These are phyloP conservation scores for Conus canariensis DNA, from an alignment of 2,888 invertebrate species.

Conservation along the genomic window DNA sequence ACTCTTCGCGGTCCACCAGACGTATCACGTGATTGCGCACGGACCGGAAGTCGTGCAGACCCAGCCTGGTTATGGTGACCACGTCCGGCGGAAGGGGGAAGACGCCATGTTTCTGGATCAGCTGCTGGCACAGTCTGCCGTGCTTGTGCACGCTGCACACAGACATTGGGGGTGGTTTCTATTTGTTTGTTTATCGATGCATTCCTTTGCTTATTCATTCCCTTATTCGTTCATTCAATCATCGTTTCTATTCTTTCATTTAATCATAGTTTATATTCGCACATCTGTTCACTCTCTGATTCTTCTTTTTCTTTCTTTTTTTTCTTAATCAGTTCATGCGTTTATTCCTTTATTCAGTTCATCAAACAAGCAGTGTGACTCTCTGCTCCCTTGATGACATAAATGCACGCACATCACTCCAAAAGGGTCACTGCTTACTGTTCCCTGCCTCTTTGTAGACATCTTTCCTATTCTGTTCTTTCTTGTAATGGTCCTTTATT, in stretches of 20 bases:
- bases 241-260: neutral
- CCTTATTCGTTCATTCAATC: neutral
- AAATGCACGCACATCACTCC: no score
- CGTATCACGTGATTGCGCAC: conserved; percentile 38
- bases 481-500: no score
- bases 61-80: conserved; percentile 40
- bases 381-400: no score
- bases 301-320: no score
- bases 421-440: no score
- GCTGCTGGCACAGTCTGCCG: conserved; percentile 42
- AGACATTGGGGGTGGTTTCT: neutral
- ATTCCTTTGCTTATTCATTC: neutral
- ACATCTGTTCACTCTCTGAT: no score
- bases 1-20: neutral
- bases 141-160: conserved; percentile 38
- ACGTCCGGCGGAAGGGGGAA: conserved; percentile 43
- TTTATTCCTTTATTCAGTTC: no score
- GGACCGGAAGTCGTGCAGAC: conserved; percentile 44
- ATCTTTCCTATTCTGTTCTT: no score
- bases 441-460: no score
- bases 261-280: neutral
- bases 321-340: no score
- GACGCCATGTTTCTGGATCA: conserved; percentile 49
- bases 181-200: neutral
- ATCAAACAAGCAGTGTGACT: no score